Percentiles rank a stretch among this genome's conserved stretches.
Conservation (phyloP, 2,113 vertebrate genomes). For the Hemiscyllium ocellatum region DNA sequence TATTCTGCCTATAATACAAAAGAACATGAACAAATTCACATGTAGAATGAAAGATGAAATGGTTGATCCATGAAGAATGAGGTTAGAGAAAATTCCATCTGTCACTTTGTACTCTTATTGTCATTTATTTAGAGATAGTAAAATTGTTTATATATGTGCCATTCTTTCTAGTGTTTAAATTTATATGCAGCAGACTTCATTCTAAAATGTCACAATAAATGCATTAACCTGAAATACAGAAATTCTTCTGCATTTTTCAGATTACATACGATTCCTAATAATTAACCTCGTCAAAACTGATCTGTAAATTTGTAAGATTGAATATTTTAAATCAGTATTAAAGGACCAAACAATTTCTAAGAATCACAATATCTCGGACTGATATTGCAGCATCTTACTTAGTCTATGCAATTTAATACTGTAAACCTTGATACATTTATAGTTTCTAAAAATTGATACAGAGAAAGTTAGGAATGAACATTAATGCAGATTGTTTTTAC, state of each 20-base stretch:
- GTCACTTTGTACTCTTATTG: slow-evolving; percentile 5
- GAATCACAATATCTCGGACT: not conserved
- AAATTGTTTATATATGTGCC: slow-evolving; percentile 24
- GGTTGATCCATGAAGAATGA: slow-evolving; percentile 29
- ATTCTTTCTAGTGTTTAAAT: not conserved
- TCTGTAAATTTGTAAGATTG: slow-evolving; percentile 13
- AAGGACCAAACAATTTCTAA: not conserved
- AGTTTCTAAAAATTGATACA: slow-evolving; percentile 1
- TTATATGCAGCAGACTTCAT: slow-evolving; percentile 16
- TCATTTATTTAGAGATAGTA: slow-evolving; percentile 10
- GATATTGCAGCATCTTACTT: not conserved
- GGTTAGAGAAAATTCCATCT: slow-evolving; percentile 26
- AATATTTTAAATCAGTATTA: not conserved
- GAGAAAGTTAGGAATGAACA: not conserved
- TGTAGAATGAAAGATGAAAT: not conserved
- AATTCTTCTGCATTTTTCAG: slow-evolving; percentile 18
- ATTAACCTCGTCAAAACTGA: not conserved
- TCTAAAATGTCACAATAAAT: slow-evolving; percentile 23
- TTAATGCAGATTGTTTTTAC: not conserved
- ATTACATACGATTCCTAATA: not conserved
- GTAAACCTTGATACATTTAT: not conserved
- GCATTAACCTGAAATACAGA: not conserved
- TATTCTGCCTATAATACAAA: not conserved
- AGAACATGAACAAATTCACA: slow-evolving; percentile 7
- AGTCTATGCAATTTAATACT: not conserved